Evolutionary conservation across 2,888 invertebrate species (phyloP).

Genomic region (Chorisops tibialis): DNA sequence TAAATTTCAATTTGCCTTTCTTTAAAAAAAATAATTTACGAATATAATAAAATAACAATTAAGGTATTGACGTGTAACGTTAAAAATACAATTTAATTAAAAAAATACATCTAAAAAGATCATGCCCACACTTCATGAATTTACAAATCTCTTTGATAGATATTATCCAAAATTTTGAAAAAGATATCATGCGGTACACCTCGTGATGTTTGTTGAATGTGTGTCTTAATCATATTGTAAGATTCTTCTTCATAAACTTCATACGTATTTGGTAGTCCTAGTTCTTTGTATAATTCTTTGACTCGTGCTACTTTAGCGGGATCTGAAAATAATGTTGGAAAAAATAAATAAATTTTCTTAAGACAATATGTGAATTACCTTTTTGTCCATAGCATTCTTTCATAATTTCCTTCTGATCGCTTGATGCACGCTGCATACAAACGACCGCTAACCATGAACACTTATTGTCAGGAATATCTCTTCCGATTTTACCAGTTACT

Average conservation of each 20-base stretch:
- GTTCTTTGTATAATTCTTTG: constrained; percentile 72
- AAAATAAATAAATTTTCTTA: too few relatives aligned
- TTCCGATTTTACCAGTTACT: constrained; percentile 84
- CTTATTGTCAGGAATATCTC: constrained; percentile 93
- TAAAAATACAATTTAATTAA: too few relatives aligned
- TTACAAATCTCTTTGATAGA: constrained; percentile 70
- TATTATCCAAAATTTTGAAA: constrained; percentile 75
- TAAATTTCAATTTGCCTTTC: too few relatives aligned
- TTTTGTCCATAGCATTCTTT: constrained; percentile 72
- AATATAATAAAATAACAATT: too few relatives aligned
- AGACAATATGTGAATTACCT: too few relatives aligned
- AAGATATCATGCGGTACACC: constrained; percentile 79
- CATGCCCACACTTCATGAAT: constrained; percentile 6
- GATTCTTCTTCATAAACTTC: constrained; percentile 79
- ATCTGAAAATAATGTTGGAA: constrained; percentile 47
- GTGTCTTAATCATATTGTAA: constrained; percentile 74
- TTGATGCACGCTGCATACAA: constrained; percentile 74
- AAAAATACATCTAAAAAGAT: too few relatives aligned
- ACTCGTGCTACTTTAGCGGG: constrained; percentile 65
- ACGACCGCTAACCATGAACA: constrained; percentile 93
- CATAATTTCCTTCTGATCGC: constrained; percentile 68
- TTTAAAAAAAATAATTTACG: too few relatives aligned
- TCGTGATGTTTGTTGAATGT: constrained; percentile 79
- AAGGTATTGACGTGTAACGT: too few relatives aligned
- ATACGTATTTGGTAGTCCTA: constrained; percentile 73